Base-by-base conservation (phyloP, 2,113 vertebrate genomes). In the Odocoileus hemionus region DNA sequence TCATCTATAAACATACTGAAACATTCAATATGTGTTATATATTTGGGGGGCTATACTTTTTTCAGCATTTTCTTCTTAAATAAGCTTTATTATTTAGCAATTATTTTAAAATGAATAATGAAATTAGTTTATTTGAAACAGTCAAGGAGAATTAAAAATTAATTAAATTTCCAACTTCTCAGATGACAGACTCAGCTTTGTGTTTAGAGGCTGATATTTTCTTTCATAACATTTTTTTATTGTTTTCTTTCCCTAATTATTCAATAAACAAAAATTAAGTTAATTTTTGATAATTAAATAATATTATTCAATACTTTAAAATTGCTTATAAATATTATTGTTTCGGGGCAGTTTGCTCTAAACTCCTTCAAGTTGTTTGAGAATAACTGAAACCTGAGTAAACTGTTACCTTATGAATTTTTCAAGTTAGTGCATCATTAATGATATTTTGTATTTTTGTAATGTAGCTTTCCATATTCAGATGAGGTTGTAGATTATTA, bases 401-500 rank as follows among this genome's bases (percentile, higher is more conserved):
- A 39, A 15, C 55, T n/a, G 9, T 21, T 50, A 17, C 3, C 39
- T 90, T 57, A 58, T 84, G 26, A 10, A 17, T 54, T 55, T 91
- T 43, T 79, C 45, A 15, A 45, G 28, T n/a, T 45, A n/a, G 10
- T 6, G 12, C 61, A 3, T 70, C 15, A 3, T 19, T 21, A 15
- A 1, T 33, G 28, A 16, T 45, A 55, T 47, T 79, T n/a, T 58
- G 6, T 47, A 52, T n/a, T 54, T 70, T 39, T 58, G 8, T 39
- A 45, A 61, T 45, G 21, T 7, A 52, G 11, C 33, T 78, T 55
- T 84, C 2, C 6, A 28, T 14, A 50, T 33, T 39, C 16, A 70
- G 0, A 1, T 4, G 36, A 50, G 25, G 50, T 11, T 39, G 2
- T 5, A 9, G 23, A 4, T 26, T 52, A 15, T 58, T 30, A 13